phyloP scores from a whole-genome alignment of 1,140 invertebrate genomes.

The Archivesica marissinica region DNA sequence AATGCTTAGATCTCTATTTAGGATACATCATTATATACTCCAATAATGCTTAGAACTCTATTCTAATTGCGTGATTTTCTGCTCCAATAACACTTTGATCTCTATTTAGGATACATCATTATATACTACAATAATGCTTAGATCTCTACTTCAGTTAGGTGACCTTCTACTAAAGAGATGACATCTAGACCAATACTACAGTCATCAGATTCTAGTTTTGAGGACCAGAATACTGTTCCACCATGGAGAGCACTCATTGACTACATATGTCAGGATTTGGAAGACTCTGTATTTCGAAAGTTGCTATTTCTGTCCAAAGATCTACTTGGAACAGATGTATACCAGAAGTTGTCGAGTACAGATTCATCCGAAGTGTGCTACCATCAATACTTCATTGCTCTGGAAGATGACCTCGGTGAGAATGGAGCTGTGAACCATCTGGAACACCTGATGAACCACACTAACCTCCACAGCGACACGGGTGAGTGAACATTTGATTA shows the following conservation, averaged over 20 bases:
- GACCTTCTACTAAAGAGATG: no score
- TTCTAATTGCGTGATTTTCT: no score
- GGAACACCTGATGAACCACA: background rate
- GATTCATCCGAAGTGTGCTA: background rate
- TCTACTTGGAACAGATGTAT: background rate
- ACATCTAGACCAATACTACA: background rate
- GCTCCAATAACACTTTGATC: no score
- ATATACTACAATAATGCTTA: no score
- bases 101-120: no score
- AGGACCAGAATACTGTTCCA: background rate
- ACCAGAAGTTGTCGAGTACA: background rate
- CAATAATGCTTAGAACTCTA: no score
- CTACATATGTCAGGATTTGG: slow-evolving; percentile 29
- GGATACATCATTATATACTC: no score
- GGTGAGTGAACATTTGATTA: no score
- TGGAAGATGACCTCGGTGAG: slow-evolving; percentile 1
- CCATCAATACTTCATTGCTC: background rate
- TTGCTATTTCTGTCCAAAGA: slow-evolving; percentile 4
- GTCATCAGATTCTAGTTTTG: slow-evolving; percentile 15
- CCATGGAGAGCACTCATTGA: slow-evolving; percentile 23
- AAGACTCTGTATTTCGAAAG: background rate
- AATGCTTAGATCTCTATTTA: no score
- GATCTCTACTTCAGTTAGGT: no score
- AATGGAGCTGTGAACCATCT: slow-evolving; percentile 21
- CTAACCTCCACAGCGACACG: background rate